phyloP scores from a whole-genome alignment of 35 echinoderm and acorn worm species.

The Apostichopus parvimensis region DNA sequence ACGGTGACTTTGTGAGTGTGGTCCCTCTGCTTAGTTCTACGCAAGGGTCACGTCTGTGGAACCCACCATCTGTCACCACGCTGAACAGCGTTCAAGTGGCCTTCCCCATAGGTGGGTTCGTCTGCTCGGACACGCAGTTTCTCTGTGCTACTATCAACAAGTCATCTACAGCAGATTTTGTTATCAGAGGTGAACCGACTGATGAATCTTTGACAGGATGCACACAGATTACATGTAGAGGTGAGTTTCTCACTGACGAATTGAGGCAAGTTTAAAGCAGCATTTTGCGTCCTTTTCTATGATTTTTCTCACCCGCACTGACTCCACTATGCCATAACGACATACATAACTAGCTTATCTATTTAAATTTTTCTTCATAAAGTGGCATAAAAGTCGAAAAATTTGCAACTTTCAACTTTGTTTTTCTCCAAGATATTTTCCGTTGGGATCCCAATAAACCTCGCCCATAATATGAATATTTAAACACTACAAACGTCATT shows the following conservation, averaged over 20 bases:
- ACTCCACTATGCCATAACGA: no score
- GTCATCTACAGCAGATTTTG: constrained; percentile 34
- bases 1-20: neutral
- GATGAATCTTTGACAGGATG: constrained; percentile 47
- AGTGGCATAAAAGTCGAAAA: no score
- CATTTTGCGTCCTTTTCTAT: no score
- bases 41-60: constrained; percentile 29
- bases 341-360: no score
- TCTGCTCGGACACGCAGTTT: constrained; percentile 56
- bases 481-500: no score
- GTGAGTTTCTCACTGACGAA: constrained; percentile 26
- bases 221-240: constrained; percentile 61
- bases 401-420: no score
- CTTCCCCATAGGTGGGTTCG: constrained; percentile 3
- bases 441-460: no score
- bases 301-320: no score
- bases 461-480: no score
- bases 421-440: no score
- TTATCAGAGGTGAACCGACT: constrained; percentile 2
- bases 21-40: neutral
- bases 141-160: constrained; percentile 65
- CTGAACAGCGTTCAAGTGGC: neutral
- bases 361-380: no score
- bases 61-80: constrained; percentile 4
- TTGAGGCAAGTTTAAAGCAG: no score